phyloP scores from a whole-genome alignment of 1,140 invertebrate species.

The silkworm (Bombyx mori) region DNA sequence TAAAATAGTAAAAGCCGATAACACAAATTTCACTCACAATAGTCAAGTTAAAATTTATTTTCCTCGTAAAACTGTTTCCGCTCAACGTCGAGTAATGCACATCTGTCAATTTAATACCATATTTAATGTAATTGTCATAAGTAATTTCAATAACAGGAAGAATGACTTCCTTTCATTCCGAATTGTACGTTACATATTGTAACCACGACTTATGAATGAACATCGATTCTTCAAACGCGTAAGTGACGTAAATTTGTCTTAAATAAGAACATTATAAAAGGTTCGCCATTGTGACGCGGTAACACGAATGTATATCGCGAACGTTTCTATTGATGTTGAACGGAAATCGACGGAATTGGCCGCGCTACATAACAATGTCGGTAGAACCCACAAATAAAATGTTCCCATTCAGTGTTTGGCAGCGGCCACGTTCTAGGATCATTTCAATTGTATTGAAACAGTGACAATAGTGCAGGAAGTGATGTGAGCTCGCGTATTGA shows the following conservation, averaged over 20 bases:
- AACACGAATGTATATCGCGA: too few species aligned
- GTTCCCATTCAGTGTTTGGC: constrained; percentile 23
- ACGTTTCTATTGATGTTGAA: constrained; percentile 39
- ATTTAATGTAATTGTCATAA: constrained; percentile 26
- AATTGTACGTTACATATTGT: constrained; percentile 16
- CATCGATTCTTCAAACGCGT: constrained; percentile 12
- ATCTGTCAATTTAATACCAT: constrained; percentile 7
- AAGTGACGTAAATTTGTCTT: constrained; percentile 44
- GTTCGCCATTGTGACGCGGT: background rate
- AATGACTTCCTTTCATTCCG: constrained; percentile 20
- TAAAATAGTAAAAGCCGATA: background rate
- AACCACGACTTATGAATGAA: constrained; percentile 16
- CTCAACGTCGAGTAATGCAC: background rate
- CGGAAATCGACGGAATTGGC: constrained; percentile 59
- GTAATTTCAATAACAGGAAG: constrained; percentile 32
- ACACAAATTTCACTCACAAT: background rate
- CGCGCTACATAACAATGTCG: constrained; percentile 41
- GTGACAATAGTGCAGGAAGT: constrained; percentile 65
- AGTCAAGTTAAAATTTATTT: constrained; percentile 9
- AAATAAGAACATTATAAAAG: constrained; percentile 29
- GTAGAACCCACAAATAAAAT: constrained; percentile 59
- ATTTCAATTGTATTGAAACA: constrained; percentile 65
- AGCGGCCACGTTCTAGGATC: constrained; percentile 50
- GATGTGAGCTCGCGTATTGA: constrained; percentile 56
- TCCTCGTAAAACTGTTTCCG: background rate